Conservation (phyloP, 1,140 invertebrate species). For the roundworm (Caenorhabditis elegans) region WBcel235 BX284606.5:7931001-7931500, state of each 20-base stretch:
- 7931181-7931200: neutral
- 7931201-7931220: neutral
- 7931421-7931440: constrained; percentile 75
- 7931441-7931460: constrained; percentile 73
- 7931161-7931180: neutral
- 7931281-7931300: neutral
- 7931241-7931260: neutral
- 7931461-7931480: constrained; percentile 63
- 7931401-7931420: constrained; percentile 71
- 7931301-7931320: neutral
- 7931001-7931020: neutral
- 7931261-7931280: neutral
- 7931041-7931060: neutral
- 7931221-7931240: constrained; percentile 33
- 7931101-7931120: neutral
- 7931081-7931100: constrained; percentile 5
- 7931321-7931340: constrained; percentile 4
- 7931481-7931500: neutral
- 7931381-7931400: constrained; percentile 69
- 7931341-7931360: constrained; percentile 9
- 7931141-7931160: neutral
- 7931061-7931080: neutral
- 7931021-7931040: neutral
- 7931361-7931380: constrained; percentile 62
- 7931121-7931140: neutral